Base-by-base conservation (phyloP, 2,888 invertebrate genomes). In the Fissipunctia ypsillon region DNA sequence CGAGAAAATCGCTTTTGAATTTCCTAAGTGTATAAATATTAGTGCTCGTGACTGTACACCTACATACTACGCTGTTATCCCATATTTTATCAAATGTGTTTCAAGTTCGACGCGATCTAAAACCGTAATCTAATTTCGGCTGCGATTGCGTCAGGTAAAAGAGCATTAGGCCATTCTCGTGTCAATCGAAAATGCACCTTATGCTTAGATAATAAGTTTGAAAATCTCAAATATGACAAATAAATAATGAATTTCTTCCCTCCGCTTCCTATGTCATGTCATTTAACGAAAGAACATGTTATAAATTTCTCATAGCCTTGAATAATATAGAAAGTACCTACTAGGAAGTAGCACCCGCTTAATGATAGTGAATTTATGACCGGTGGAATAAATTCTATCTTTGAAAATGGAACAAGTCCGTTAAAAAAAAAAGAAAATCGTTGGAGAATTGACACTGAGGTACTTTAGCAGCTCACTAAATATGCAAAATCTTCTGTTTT, bases 1-100 rank as follows among this genome's bases (percentile, higher is more conserved):
- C n/a, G n/a, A n/a, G n/a, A n/a, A n/a, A n/a, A n/a, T n/a, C n/a
- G n/a, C n/a, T n/a, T n/a, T n/a, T n/a, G n/a, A n/a, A n/a, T n/a
- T n/a, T n/a, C n/a, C n/a, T n/a, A n/a, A n/a, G n/a, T n/a, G n/a
- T n/a, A n/a, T n/a, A n/a, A n/a, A n/a, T n/a, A n/a, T n/a, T n/a
- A n/a, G n/a, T n/a, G n/a, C n/a, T n/a, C n/a, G n/a, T n/a, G n/a
- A n/a, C n/a, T n/a, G 22, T 28, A 19, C 2, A 61, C 61, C 41
- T 57, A 48, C 50, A 16, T 50, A 52, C 14, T 7, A 25, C 54
- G n/a, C 50, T 38, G 38, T 50, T 45, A 63, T 66, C 75, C 71
- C 66, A 71, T 78, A 83, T 69, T 70, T 84, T 67, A 85, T 85
- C 59, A 76, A 84, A 85, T 65, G 78, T 85, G 80, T 86, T 86